Base-by-base conservation (phyloP, 2,113 vertebrate genomes). In the Corvus hawaiiensis region DNA sequence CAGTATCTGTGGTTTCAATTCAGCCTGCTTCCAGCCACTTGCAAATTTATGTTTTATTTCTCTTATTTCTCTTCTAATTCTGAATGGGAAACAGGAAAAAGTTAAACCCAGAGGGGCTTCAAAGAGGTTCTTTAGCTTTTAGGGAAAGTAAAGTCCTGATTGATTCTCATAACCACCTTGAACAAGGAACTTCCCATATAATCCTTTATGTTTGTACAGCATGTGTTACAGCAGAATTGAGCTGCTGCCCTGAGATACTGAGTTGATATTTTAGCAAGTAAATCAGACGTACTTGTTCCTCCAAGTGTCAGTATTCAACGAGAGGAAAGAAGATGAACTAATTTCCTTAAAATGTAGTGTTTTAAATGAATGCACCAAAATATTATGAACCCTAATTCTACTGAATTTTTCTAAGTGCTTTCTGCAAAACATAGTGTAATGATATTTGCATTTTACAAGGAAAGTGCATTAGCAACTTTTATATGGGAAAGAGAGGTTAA, bases 401-500 rank as follows among this genome's bases (percentile, higher is more conserved):
- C 41, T 82, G 46, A 86, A 43, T 84, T 85, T 96, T 93, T 86
- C 27, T 76, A 82, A 95, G 87, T 93, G 91, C 87, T 92, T 84
- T 77, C 48, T 67, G 66, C 63, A 84, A 90, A 93, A 73, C 21
- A 28, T 30, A 76, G 35, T 23, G 10, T 95, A 95, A 90, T 1
- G n/a, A 73, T 66, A 94, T 95, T 96, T 94, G 82, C 87, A 92
- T 95, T 96, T 95, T 96, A 95, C 92, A 96, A 93, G 87, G 67
- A 92, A 97, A 97, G 84, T 92, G 93, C 90, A 95, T 97, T 96
- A 94, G 74, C 4, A 5, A 73, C 55, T 95, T 94, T 95, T 90
- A 80, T 93, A 77, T 21, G 37, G 71, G 67, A 90, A 90, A 90
- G 75, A 72, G 77, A 96, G 92, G 91, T 94, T 96, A 97, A 97